phyloP scores from a whole-genome alignment of 2,797 vertebrate species.

The Acridotheres tristis region DNA sequence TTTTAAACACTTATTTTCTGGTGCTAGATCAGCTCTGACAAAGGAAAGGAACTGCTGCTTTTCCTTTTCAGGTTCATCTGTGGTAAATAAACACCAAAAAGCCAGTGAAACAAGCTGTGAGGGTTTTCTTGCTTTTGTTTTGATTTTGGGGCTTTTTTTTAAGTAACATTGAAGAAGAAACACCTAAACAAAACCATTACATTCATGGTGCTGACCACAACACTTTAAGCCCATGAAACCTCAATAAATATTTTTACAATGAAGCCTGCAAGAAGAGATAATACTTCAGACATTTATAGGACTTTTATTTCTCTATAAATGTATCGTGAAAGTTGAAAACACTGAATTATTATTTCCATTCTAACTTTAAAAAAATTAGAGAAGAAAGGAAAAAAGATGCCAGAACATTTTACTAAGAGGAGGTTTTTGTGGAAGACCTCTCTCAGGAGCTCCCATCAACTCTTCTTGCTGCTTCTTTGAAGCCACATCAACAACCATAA shows the following conservation, averaged over 20 bases:
- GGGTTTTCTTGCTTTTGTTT: background rate
- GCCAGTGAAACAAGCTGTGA: background rate
- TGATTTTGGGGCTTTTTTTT: background rate
- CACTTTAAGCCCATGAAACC: background rate
- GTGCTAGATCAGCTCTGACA: background rate
- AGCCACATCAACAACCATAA: background rate
- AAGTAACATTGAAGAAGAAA: background rate
- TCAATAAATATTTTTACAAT: conserved; percentile 9
- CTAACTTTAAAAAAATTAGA: background rate
- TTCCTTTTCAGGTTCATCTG: background rate
- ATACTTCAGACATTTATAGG: background rate
- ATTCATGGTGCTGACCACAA: background rate
- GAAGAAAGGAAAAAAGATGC: background rate
- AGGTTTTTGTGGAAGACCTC: background rate
- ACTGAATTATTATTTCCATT: background rate
- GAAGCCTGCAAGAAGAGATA: background rate
- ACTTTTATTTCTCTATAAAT: background rate
- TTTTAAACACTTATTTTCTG: background rate
- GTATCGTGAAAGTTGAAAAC: background rate
- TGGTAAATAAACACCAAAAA: background rate
- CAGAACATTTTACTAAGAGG: background rate
- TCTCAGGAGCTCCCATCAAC: background rate
- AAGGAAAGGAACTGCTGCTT: background rate
- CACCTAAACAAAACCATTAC: background rate
- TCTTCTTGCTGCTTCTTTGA: conserved; percentile 9